Base-by-base conservation (phyloP, 35 echinoderm and acorn worm genomes). In the Anneissia japonica region DNA sequence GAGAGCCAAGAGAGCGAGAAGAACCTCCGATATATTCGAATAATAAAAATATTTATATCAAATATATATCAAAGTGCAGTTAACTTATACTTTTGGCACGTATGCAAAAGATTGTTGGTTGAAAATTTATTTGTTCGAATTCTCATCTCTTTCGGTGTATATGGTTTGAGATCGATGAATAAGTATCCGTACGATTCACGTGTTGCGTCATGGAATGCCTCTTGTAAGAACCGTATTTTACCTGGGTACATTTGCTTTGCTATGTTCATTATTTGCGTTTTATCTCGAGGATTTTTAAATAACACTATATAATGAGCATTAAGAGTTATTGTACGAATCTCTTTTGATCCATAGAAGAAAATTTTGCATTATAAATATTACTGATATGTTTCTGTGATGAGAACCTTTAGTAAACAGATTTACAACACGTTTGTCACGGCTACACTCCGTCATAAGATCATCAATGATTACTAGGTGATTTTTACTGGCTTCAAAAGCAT, bases 281-380 rank as follows among this genome's bases (percentile, higher is more conserved):
- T 72, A 45, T 93, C 92, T 39, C 92, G 45, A 0, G 92, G 87
- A 79, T 90, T 86, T 84, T 90, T 90, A 74, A 86, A 84, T 13
- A 90, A 31, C 23, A 90, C 83, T 9, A 89, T 85, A 46, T 77
- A 88, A 55, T 92, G 80, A 38, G 79, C 37, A 79, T 93, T 93
- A 17, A 93, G 77, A 46, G 79, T 92, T 7, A 93, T 93, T 32
- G 37, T 82, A 26, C 87, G 87, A 23, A 64, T 89, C 75, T 82
- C n/a, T 40, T 39, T 30, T 11, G 76, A 64, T 64, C 51, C 51
- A 23, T 64, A 64, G 21, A 64, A 9, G n/a, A 64, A 64, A 64
- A 64, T 64, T 9, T 64, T 64, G 51, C 51, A 64, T 64, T 6
- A 64, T 64, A 26, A 64, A 64, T 12, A 64, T 64, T 26, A 64